Evolutionary conservation across 2,113 vertebrate genomes (phyloP), one percentile per base, ranked within the genome.

Genomic region (Lamprologus speciosus): DNA sequence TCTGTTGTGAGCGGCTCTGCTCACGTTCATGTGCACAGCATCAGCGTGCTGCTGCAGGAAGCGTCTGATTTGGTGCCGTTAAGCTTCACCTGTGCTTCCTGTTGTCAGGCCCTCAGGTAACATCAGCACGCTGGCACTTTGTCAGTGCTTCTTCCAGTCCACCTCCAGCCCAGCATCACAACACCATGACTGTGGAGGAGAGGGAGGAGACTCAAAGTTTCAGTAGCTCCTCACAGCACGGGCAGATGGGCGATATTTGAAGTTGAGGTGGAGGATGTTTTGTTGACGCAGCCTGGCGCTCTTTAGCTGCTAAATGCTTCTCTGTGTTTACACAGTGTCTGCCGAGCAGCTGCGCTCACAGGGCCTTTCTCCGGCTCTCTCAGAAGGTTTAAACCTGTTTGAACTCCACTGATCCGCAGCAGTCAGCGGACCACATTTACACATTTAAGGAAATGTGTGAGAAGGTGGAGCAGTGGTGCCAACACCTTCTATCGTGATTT

Each of bases 191-290:
- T 23, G 37, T 16, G 65, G 4, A 70, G 37, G 60, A n/a, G 35
- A 26, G 0, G 65, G 4, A 70, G 65, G 60, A 21, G 35, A 26
- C 0, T 73, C 9, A 16, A 26, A 26, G 37, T 45, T 26, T 45
- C 21, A 73, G 5, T 45, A 26, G 42, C 21, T 26, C 8, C 1
- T 73, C 68, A 17, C 21, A 45, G 68, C 37, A 3, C 21, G 8
- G 21, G 21, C 37, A 16, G 13, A 26, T 45, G 37, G 21, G 21
- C 5, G 2, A 23, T 42, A 1, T 73, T 73, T 73, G 21, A 73
- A 17, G 65, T 16, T 4, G 65, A 37, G 6, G 19, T 65, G 60
- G 33, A 42, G 7, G n/a, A 1, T 14, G 65, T 23, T 70, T 70
- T 70, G 65, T 70, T 23, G 63, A 40, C 5, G 11, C 63, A 5